Base-by-base conservation (phyloP, 2,797 vertebrate genomes). In the Carapus acus region DNA sequence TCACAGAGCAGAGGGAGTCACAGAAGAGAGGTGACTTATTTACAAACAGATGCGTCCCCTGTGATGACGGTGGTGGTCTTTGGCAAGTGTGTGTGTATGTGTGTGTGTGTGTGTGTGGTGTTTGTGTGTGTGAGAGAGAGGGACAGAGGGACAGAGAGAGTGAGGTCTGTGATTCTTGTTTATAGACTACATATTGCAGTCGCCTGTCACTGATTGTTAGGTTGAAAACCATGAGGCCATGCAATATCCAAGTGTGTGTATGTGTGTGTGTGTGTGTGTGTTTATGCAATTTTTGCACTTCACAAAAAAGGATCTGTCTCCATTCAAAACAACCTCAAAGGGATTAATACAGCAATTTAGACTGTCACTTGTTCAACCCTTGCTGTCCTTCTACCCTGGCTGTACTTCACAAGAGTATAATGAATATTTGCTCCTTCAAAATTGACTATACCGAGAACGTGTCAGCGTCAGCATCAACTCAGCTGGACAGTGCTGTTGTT, bases 11-110 rank as follows among this genome's bases (percentile, higher is more conserved):
- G 37, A 43, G 39, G 36, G 53, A 69, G 23, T 67, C 63, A 60
- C 59, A 46, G 38, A 45, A 62, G 68, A 47, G 55, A 74, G 65
- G 68, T 74, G 69, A 65, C 53, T 73, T 56, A 56, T 78, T 69
- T 65, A 76, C 65, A 65, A 83, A 76, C 72, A 75, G 63, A 77
- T 67, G 70, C 69, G 62, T 22, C 55, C 42, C 24, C 67, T 57
- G 66, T 71, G 80, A 78, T 82, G 68, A 78, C 61, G 58, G 65
- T 6, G 49, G 57, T 51, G 52, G 59, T 66, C 54, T 49, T 62
- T 59, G 68, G 65, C 60, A 64, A 46, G 46, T 15, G 27, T 21
- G 36, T 43, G 57, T 14, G 48, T 56, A 34, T 31, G 36, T 21
- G 31, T 40, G 57, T 39, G 19, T 34, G 15, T 46, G 42, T 39